A percentile compares a stretch with the other conserved stretches of the same genome.
Conservation (phyloP, 2,113 vertebrate species). For the Gymnarchus niloticus region DNA sequence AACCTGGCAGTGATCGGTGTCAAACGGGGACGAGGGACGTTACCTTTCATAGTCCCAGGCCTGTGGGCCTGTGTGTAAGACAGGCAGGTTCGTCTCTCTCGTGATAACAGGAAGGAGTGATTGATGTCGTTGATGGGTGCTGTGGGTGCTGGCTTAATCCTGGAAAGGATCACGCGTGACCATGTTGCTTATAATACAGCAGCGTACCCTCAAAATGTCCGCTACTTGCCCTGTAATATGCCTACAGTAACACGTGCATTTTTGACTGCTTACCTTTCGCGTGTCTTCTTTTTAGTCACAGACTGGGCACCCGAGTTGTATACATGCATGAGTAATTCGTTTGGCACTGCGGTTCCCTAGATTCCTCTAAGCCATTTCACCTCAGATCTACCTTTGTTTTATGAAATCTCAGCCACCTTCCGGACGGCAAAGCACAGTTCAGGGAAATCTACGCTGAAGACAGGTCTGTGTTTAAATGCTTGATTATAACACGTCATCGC, state of each 20-base stretch:
- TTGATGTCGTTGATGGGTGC: slow-evolving; percentile 47
- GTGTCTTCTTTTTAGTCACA: background rate
- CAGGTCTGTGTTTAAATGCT: background rate
- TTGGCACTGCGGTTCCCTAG: background rate
- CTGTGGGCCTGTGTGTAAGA: slow-evolving; percentile 21
- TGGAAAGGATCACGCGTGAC: slow-evolving; percentile 49
- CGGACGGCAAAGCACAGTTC: background rate
- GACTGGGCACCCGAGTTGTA: background rate
- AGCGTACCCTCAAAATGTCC: slow-evolving; percentile 32
- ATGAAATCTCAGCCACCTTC: background rate
- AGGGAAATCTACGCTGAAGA: background rate
- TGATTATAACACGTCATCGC: background rate
- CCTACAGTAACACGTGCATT: background rate
- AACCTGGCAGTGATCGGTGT: background rate
- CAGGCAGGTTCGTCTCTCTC: slow-evolving; percentile 24
- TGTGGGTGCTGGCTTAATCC: slow-evolving; percentile 41
- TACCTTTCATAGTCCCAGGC: slow-evolving; percentile 20
- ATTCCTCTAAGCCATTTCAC: background rate
- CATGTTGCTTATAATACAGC: slow-evolving; percentile 51
- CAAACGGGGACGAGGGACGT: slow-evolving; percentile 31
- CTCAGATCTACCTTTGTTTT: too few relatives aligned
- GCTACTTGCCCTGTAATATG: slow-evolving; percentile 20
- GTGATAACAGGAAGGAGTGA: slow-evolving; percentile 45
- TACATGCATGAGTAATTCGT: background rate
- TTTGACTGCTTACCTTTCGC: background rate